Base-by-base conservation (phyloP, 2,888 invertebrate genomes). In the Caprella mutica region DNA sequence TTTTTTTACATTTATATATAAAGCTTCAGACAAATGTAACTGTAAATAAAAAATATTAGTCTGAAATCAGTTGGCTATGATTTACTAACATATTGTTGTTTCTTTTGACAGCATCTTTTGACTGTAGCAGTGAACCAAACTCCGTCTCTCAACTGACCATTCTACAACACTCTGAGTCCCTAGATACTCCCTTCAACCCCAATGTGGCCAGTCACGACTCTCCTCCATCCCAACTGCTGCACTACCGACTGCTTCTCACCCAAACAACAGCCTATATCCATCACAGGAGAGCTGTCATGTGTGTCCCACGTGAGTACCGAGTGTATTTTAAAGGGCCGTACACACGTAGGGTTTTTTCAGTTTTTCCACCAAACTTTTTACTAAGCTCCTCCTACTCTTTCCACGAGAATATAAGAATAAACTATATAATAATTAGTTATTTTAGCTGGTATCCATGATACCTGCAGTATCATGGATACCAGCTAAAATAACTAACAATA, bases 271-370 rank as follows among this genome's bases (percentile, higher is more conserved):
- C 60, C 2, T 64, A 58, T 33, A 58, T 64, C 21, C 58, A 64
- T 39, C 60, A 57, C 53, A 58, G 53, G 43, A 60, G 55, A 27
- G 58, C 57, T 33, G 64, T 60, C 14, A 40, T 64, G 17, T 60
- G 60, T 44, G 64, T 58, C 23, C 56, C 64, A 55, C 55, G 64
- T 64, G 26, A 56, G 42, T 30, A 17, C 8, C 12, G n/a, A n/a
- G n/a, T n/a, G n/a, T n/a, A n/a, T n/a, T n/a, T n/a, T n/a, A n/a
- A n/a, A n/a, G n/a, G n/a, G n/a, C n/a, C n/a, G n/a, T n/a, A n/a
- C n/a, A n/a, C n/a, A n/a, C n/a, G n/a, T n/a, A n/a, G n/a, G n/a
- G n/a, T n/a, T n/a, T n/a, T n/a, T n/a, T n/a, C n/a, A n/a, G n/a
- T n/a, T n/a, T n/a, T n/a, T n/a, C n/a, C n/a, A n/a, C n/a, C n/a